phyloP scores from a whole-genome alignment of 1,140 invertebrate genomes.

The Drosophila tropicalis region DNA sequence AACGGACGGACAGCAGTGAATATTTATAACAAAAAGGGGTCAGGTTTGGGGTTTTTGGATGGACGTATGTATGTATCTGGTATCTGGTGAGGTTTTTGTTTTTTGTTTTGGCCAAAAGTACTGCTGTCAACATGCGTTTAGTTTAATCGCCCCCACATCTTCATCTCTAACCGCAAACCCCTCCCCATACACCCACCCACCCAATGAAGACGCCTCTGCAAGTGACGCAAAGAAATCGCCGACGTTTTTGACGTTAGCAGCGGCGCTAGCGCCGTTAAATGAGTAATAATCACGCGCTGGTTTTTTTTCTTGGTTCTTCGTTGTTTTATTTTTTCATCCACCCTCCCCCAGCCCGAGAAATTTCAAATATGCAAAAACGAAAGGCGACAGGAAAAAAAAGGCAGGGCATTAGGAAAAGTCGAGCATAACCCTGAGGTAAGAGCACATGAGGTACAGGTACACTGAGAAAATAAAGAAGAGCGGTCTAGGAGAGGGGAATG shows the following conservation, averaged over 20 bases:
- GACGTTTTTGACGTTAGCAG: slow-evolving; percentile 13
- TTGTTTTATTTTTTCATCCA: neutral
- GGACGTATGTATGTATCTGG: slow-evolving; percentile 1
- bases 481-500: neutral
- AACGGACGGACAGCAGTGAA: neutral
- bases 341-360: slow-evolving; percentile 5
- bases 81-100: neutral
- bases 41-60: neutral
- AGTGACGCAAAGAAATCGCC: slow-evolving; percentile 43
- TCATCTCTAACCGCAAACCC: too few species aligned
- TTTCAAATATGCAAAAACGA: slow-evolving; percentile 51
- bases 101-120: neutral
- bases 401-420: neutral
- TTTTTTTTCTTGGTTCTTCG: slow-evolving; percentile 2
- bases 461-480: neutral
- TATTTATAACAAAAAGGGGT: neutral
- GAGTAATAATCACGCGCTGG: slow-evolving; percentile 57
- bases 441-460: neutral
- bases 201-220: slow-evolving; percentile 7
- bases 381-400: neutral
- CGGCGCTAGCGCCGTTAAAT: slow-evolving; percentile 39
- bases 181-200: too few species aligned
- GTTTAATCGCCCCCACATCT: neutral
- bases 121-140: neutral
- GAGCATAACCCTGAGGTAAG: slow-evolving; percentile 3